Evolutionary conservation across 1,140 invertebrate genomes (phyloP).

Genomic region (Chionoecetes opilio): DNA sequence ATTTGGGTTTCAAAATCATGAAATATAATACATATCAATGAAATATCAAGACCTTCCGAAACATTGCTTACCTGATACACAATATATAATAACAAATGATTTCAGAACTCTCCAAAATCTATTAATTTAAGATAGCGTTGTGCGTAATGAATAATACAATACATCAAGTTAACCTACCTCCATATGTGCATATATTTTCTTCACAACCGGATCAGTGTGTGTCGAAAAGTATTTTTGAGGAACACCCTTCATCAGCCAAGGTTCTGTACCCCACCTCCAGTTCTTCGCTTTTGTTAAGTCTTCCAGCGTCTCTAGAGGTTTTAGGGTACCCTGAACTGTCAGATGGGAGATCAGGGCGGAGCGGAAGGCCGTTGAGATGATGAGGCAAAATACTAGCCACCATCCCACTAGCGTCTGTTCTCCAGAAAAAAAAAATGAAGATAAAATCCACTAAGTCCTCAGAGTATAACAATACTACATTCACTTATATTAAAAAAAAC

Average conservation of each 20-base stretch:
- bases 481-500: background rate
- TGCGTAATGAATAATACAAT: background rate
- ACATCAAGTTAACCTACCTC: background rate
- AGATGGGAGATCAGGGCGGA: constrained; percentile 49
- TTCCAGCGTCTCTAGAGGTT: background rate
- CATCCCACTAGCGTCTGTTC: constrained; percentile 41
- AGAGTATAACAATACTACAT: background rate
- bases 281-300: background rate
- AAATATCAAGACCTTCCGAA: too few relatives aligned
- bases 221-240: constrained; percentile 50
- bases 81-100: too few relatives aligned
- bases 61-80: too few relatives aligned
- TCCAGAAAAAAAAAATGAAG: background rate
- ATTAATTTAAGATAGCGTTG: too few relatives aligned
- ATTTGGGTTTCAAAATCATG: too few relatives aligned
- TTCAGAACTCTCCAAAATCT: too few relatives aligned
- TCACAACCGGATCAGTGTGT: constrained; percentile 35
- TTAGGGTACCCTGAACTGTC: background rate
- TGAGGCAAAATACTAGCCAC: constrained; percentile 54
- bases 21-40: too few relatives aligned
- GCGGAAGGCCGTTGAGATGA: background rate
- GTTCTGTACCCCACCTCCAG: constrained; percentile 58
- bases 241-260: constrained; percentile 12
- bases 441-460: too few relatives aligned
- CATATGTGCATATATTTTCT: constrained; percentile 49